Percentiles rank a stretch among this genome's conserved stretches.
These are phyloP conservation scores for Cyrtodaria siliqua DNA, from an alignment of 2,888 invertebrate genomes.

Conservation along the genomic window DNA sequence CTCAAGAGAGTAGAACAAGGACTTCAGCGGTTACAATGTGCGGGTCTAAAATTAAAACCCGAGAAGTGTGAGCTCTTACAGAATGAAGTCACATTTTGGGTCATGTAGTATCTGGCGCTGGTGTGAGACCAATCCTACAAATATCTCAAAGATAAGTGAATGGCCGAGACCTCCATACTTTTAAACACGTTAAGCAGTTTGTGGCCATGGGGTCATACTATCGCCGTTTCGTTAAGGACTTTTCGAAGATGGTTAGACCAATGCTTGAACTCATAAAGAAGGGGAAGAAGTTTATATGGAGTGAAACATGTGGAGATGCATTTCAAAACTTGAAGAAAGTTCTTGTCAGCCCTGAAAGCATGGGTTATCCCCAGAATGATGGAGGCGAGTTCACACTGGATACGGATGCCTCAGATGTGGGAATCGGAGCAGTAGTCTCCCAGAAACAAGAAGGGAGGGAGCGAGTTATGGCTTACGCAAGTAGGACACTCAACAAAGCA, in stretches of 20 bases:
- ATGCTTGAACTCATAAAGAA: conserved; percentile 15
- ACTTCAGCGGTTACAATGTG: conserved; percentile 8
- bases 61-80: conserved; percentile 8
- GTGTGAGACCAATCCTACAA: conserved; percentile 14
- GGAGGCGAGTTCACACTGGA: conserved; percentile 32
- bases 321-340: conserved; percentile 34
- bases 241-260: conserved; percentile 13
- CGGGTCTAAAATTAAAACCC: conserved; percentile 21
- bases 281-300: conserved; percentile 3
- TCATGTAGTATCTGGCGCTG: conserved; percentile 10
- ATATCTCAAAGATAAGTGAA: conserved; percentile 8
- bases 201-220: conserved; percentile 19
- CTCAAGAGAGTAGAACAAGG: conserved; percentile 23
- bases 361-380: conserved; percentile 47
- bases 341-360: conserved; percentile 26
- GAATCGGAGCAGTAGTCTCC: conserved; percentile 52
- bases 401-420: conserved; percentile 42
- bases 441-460: conserved; percentile 24
- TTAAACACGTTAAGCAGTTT: conserved; percentile 18
- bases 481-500: conserved; percentile 36
- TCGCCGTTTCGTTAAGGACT: conserved; percentile 11
- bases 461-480: conserved; percentile 39
- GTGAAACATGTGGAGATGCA: conserved; percentile 8
- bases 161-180: conserved; percentile 10
- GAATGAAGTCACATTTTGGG: neutral